Evolutionary conservation across 37 sponge, comb jelly and placozoan genomes (phyloP), one percentile per base, ranked within the genome.

Genomic region (Tethya wilhelma): DNA sequence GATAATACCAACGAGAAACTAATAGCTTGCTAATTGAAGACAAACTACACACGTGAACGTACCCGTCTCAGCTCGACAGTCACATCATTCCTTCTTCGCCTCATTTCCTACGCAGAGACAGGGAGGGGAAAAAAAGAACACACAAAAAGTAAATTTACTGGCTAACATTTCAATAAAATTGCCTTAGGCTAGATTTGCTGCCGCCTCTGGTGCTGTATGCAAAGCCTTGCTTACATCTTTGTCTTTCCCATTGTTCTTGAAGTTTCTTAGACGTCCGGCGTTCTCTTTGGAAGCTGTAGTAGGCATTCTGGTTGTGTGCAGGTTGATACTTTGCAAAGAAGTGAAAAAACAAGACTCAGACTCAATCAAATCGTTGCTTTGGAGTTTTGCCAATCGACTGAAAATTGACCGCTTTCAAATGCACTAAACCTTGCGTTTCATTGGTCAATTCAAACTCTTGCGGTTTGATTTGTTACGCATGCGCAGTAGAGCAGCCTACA

Each of bases 21-120:
- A 14, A 9, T 49, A 9, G 32, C 73, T 60, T 26, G 22, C 12
- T 23, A 9, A 12, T 37, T 37, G 7, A 36, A 9, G 6, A 45
- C 5, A 12, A 28, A 14, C 31, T 28, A 71, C 32, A 23, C 9
- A 74, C 12, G 20, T 73, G 42, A 0, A 55, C 73, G 64, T 17
- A 82, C 89, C 68, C 85, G 91, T 73, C 96, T 79, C 38, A 95
- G 79, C 60, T 95, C 96, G 26, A 92, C 84, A 4, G 83, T 81
- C 0, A 81, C 78, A 59, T 95, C 96, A 25, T 73, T 92, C 65
- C 96, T 74, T 43, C 96, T 58, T 62, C 96, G 79, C 22, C 93
- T 56, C 86, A 95, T 85, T 41, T 95, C 96, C 96, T 93, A 64
- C 41, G 3, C 34, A 45, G 25, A 39, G 25, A 9, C 17, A 37